Evolutionary conservation across 2,113 vertebrate species (phyloP), one percentile per base, ranked within the genome.

Genomic region (Pao palembangensis): DNA sequence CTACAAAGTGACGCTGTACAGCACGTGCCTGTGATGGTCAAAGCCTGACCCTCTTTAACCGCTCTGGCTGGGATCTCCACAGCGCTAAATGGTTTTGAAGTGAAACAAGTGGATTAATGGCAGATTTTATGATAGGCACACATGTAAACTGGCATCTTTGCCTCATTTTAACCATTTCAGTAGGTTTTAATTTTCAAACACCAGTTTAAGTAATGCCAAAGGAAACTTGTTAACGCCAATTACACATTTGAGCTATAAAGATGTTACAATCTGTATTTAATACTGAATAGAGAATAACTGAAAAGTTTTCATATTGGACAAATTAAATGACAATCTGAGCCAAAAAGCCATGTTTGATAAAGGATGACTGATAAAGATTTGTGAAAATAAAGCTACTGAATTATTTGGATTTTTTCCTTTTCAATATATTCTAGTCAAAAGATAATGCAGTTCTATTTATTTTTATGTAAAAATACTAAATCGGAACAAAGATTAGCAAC

Each of bases 1-100:
- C 79, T 85, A 93, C 60, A 95, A 94, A 78, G 93, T 94, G 61
- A 91, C 94, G 0, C 84, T 97, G 65, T 98, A 96, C 16, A 98
- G 95, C 88, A 97, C 93, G 48, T 99, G 97, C 76, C 80, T 87
- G 88, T 83, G 80, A 70, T 15, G 18, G 20, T 2, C 23, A 7
- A 8, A 20, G 16, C 19, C 12, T 28, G 14, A 15, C 41, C 2
- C 42, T 21, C 7, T 38, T 19, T 50, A 2, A 3, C 42, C 2
- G 44, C 21, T 3, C 57, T 21, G 13, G 8, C 74, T 46, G 53
- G 10, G 58, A 67, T 7, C 20, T 42, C 28, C 48, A 59, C 3
- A 20, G 38, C 14, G 44, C 43, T 51, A 41, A 56, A 28, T 47
- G 25, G 8, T 11, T 38, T 12, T 31, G 3, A 31, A 31, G 28